phyloP scores from a whole-genome alignment of 2,113 vertebrate genomes.

The Gymnobelideus leadbeateri region DNA sequence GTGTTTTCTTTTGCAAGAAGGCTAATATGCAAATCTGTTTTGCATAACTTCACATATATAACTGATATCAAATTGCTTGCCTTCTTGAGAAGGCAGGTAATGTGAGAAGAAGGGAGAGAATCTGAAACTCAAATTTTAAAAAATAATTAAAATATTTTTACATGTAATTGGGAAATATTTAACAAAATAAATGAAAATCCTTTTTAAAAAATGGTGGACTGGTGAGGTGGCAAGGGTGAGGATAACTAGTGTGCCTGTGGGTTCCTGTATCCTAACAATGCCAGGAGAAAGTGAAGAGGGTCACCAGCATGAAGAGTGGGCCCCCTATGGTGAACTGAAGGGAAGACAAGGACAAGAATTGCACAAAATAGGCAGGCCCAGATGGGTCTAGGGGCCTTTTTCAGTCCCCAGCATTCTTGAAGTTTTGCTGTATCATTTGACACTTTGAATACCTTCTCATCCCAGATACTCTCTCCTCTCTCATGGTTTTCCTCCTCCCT shows the following conservation, averaged over 20 bases:
- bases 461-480: neutral
- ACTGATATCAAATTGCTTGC: neutral
- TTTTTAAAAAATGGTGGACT: neutral
- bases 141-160: neutral
- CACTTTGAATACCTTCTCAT: neutral
- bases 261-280: neutral
- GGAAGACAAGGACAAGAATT: neutral
- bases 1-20: neutral
- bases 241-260: neutral
- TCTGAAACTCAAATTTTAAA: neutral
- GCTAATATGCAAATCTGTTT: neutral
- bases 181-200: neutral
- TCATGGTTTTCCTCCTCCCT: neutral
- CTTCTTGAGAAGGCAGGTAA: neutral
- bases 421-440: neutral
- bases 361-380: neutral
- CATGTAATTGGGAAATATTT: neutral
- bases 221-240: neutral
- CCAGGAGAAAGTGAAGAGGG: neutral
- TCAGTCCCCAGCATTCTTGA: neutral
- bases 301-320: neutral
- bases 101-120: neutral
- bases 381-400: neutral
- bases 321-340: neutral
- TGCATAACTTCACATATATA: neutral